Percentiles rank a stretch among this genome's conserved stretches.
Conservation (phyloP, 2,888 invertebrate species). For the Rotaria socialis region DNA sequence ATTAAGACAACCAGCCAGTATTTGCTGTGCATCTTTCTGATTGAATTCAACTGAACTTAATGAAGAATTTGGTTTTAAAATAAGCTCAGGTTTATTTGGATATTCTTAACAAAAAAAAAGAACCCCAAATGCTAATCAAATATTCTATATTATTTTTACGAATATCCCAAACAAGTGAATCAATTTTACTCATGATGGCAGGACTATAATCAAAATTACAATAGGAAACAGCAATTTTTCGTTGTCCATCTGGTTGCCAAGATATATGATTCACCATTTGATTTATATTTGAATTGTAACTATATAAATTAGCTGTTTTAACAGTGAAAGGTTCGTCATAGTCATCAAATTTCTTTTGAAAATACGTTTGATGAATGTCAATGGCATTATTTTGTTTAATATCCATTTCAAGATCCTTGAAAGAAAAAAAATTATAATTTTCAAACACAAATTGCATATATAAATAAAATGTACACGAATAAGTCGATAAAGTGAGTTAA, state of each 20-base stretch:
- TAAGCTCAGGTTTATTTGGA: constrained; percentile 75
- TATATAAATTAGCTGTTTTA: constrained; percentile 76
- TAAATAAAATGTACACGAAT: constrained; percentile 61
- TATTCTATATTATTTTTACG: constrained; percentile 63
- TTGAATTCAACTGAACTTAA: constrained; percentile 79
- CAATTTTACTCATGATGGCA: constrained; percentile 65
- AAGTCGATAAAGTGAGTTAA: constrained; percentile 72
- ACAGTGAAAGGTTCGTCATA: constrained; percentile 64
- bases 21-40: constrained; percentile 70
- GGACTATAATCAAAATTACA: constrained; percentile 75
- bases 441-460: no score
- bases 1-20: constrained; percentile 62
- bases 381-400: constrained; percentile 86
- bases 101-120: constrained; percentile 66
- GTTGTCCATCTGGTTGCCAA: constrained; percentile 80
- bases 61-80: constrained; percentile 72
- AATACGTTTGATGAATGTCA: constrained; percentile 84
- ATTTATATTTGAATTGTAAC: constrained; percentile 56
- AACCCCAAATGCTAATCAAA: neutral
- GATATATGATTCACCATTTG: constrained; percentile 67
- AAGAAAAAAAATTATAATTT: constrained; percentile 47
- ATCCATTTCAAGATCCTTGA: constrained; percentile 77
- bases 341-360: constrained; percentile 60
- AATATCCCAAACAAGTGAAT: constrained; percentile 86
- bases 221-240: constrained; percentile 77